Conservation (phyloP, 2,113 vertebrate species). For the Lepus americanus region DNA sequence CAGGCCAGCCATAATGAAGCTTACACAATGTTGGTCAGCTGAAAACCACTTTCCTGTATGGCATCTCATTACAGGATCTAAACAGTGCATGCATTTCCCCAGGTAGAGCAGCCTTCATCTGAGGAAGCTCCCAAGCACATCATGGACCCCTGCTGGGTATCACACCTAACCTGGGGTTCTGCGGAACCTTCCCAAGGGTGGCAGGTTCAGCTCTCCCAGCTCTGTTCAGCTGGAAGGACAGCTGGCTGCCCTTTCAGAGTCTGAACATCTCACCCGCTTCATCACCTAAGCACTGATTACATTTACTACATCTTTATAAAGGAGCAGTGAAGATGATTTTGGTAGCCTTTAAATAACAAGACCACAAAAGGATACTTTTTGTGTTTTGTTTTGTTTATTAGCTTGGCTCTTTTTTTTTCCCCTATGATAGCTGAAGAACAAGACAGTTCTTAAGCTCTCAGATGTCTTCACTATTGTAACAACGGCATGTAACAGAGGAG, state of each 20-base stretch:
- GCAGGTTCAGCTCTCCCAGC: background rate
- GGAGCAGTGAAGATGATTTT: background rate
- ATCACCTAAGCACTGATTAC: background rate
- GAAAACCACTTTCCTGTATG: background rate
- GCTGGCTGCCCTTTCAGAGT: background rate
- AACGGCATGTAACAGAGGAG: background rate
- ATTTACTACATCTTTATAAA: background rate
- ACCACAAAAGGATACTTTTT: background rate
- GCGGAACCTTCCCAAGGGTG: accelerated
- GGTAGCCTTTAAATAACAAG: background rate
- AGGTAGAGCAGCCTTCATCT: background rate
- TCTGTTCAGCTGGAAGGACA: background rate
- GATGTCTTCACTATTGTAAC: no score
- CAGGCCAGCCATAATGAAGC: background rate
- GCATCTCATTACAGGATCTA: background rate
- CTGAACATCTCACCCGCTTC: background rate
- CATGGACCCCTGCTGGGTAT: accelerated
- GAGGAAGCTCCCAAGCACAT: background rate
- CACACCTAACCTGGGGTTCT: no score
- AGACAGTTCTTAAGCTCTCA: background rate
- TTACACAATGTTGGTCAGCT: background rate
- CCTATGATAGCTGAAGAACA: background rate
- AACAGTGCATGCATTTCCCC: background rate
- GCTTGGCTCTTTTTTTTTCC: background rate
- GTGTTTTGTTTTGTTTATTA: background rate